Percentiles rank a stretch among this genome's conserved stretches.
Evolutionary conservation across 2,888 invertebrate species (phyloP).

Genomic region (Agrotis clavis): DNA sequence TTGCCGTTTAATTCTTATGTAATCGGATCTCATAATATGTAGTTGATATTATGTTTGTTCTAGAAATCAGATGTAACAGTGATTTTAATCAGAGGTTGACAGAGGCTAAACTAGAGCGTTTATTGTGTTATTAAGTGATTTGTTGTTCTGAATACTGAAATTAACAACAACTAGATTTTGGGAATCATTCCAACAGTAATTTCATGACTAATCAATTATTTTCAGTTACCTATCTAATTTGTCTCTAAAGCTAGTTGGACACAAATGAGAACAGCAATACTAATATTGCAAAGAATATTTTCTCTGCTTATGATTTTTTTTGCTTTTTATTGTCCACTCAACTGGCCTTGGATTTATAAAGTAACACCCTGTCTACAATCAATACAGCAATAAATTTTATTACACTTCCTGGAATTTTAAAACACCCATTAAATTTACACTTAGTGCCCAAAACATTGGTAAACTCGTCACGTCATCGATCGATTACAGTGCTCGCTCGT

Average conservation of each 20-base stretch:
- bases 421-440: constrained; percentile 68
- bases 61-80: constrained; percentile 29
- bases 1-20: constrained; percentile 64
- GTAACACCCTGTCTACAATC: constrained; percentile 24
- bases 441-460: constrained; percentile 62
- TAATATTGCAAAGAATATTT: too few species aligned
- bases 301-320: neutral
- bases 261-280: neutral
- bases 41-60: constrained; percentile 57
- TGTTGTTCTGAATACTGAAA: neutral
- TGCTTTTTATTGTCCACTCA: neutral
- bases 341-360: neutral
- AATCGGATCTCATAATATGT: constrained; percentile 58
- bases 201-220: neutral
- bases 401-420: constrained; percentile 64
- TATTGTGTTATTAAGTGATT: neutral
- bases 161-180: neutral
- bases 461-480: constrained; percentile 75
- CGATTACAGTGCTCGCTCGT: constrained; percentile 78
- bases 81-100: constrained; percentile 40
- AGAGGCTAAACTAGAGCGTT: constrained; percentile 9
- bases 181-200: neutral
- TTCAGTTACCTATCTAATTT: too few species aligned
- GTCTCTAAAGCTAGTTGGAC: neutral
- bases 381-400: constrained; percentile 43